Conservation (phyloP, 2,797 vertebrate species). For the Eutrigla gurnardus region DNA sequence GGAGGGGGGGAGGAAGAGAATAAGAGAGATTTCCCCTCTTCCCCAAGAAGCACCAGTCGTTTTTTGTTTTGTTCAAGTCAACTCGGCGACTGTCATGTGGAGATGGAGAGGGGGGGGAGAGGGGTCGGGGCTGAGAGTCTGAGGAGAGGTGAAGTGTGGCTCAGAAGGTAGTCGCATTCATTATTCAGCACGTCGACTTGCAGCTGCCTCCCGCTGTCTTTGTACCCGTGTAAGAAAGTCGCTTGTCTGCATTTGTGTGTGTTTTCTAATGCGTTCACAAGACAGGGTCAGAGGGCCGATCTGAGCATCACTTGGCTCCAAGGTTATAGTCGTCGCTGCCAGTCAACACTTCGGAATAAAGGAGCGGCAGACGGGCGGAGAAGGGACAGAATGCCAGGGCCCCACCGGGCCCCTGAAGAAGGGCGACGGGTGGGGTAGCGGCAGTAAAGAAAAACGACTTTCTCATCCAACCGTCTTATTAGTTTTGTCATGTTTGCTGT, state of each 20-base stretch:
- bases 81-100: constrained; percentile 49
- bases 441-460: too few relatives aligned
- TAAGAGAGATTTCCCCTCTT: constrained; percentile 69
- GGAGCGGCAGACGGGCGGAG: constrained; percentile 63
- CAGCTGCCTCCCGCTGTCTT: constrained; percentile 66
- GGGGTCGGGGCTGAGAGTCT: constrained; percentile 61
- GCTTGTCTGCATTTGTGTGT: constrained; percentile 47
- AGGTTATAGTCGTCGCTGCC: constrained; percentile 42
- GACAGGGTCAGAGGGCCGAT: constrained; percentile 24
- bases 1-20: constrained; percentile 43
- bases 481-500: constrained; percentile 7
- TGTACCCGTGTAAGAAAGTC: constrained; percentile 47
- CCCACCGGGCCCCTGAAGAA: too few relatives aligned
- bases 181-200: constrained; percentile 59
- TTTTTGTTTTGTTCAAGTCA: constrained; percentile 61
- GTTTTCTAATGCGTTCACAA: constrained; percentile 36
- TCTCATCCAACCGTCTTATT: neutral
- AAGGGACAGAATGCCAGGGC: constrained; percentile 25
- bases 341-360: constrained; percentile 66
- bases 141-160: constrained; percentile 55
- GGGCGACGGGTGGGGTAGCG: too few relatives aligned
- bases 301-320: constrained; percentile 55
- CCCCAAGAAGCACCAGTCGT: constrained; percentile 57
- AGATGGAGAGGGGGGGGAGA: constrained; percentile 32
- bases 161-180: constrained; percentile 62